Base-by-base conservation (phyloP, 2,888 invertebrate species). In the Ormyrus pomaceus region DNA sequence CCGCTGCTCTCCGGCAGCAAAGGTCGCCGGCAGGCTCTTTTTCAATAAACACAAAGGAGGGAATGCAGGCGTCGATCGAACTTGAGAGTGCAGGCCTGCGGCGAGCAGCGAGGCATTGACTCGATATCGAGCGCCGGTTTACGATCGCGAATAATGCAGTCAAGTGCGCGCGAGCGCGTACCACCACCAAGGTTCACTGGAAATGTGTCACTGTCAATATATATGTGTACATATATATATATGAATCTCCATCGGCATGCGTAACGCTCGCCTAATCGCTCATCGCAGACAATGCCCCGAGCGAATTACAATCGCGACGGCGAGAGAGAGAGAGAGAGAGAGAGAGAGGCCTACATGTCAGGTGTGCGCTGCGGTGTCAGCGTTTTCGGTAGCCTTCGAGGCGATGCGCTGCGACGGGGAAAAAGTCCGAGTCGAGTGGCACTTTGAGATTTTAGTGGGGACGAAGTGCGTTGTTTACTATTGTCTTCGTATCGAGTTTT, bases 131-230 rank as follows among this genome's bases (percentile, higher is more conserved):
- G 19, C 19, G 19, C n/a, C 34, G 34, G 46, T 3, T 53, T 56
- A 50, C 59, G 59, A 34, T 19, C 46, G 58, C 19, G 48, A 58
- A 46, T 8, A 70, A 34, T 45, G 64, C 73, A 65, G 55, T 58
- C 56, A 19, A 58, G 46, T 55, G 19, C 46, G 53, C 11, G 10
- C 45, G 11, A 62, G n/a, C 8, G 62, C 13, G 19, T 19, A 19
- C 51, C 5, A n/a, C 7, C n/a, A 46, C 62, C 78, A 72, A 78
- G 78, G 74, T 11, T 79, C 64, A n/a, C 58, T 83, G 80, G 58
- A 84, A 83, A 86, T 87, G 84, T 90, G 89, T 89, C 89, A 90
- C 90, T 88, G 89, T 89, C 89, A 86, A 87, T 87, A 55, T 66
- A 74, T 84, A 84, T 83, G 80, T 19, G 1, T 19, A 1, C 1